Percentiles rank a stretch among this genome's conserved stretches.
Evolutionary conservation across 2,888 invertebrate species (phyloP).

Genomic region (Sinodicranocentrus sp.): DNA sequence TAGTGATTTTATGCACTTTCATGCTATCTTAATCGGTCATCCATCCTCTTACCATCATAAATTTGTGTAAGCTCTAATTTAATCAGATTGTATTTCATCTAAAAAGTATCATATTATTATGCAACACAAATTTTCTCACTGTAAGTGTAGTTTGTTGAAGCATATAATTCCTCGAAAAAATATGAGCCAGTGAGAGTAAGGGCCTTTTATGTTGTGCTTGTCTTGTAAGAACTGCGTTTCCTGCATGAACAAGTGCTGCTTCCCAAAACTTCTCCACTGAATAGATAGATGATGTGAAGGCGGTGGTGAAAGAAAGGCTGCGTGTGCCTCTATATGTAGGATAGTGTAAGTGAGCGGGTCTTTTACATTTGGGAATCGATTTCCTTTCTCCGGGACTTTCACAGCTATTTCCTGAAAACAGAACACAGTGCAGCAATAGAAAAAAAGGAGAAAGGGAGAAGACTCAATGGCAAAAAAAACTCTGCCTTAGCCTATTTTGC

Average conservation of each 20-base stretch:
- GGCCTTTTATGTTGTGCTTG: not conserved
- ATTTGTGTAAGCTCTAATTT: too few species aligned
- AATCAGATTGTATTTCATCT: too few species aligned
- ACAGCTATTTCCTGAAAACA: conserved; percentile 61
- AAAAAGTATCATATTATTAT: too few species aligned
- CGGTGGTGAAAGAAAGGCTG: conserved; percentile 30
- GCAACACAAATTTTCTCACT: not conserved
- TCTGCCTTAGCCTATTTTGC: conserved; percentile 9
- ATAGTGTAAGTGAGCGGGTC: conserved; percentile 45
- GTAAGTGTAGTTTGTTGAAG: conserved; percentile 15
- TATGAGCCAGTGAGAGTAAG: conserved; percentile 28
- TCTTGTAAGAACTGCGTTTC: conserved; percentile 39
- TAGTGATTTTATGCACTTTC: too few species aligned
- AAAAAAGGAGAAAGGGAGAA: conserved; percentile 33
- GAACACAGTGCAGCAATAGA: not conserved
- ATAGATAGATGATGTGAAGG: conserved; percentile 49
- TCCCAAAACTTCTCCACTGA: conserved; percentile 7
- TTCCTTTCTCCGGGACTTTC: conserved; percentile 64
- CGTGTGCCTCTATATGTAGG: conserved; percentile 9
- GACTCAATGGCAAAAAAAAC: conserved; percentile 23
- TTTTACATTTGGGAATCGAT: conserved; percentile 65
- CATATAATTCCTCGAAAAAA: conserved; percentile 47
- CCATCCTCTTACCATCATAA: too few species aligned
- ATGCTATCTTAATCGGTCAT: too few species aligned
- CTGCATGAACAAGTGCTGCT: conserved; percentile 42